Conservation (phyloP, 2,888 invertebrate species). For the Leptura quadrifasciata region DNA sequence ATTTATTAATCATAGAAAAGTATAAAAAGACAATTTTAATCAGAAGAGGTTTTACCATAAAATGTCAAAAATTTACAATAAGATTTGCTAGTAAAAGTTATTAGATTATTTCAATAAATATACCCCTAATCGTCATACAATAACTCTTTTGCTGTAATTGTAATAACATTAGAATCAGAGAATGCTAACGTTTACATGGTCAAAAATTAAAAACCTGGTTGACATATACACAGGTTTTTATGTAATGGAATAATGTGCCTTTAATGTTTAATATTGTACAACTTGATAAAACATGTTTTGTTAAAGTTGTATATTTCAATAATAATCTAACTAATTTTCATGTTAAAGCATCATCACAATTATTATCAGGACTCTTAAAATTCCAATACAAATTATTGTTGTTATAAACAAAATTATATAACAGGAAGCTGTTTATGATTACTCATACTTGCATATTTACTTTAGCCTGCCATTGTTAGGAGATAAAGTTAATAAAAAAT, state of each 20-base stretch:
- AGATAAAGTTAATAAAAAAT: not conserved
- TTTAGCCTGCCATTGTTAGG: not conserved
- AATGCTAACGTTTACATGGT: too few species aligned
- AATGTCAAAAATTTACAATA: slow-evolving; percentile 12
- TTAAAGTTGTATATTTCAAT: too few species aligned
- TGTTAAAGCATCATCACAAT: too few species aligned
- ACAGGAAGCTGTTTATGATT: not conserved
- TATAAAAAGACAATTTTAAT: not conserved
- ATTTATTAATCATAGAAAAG: not conserved
- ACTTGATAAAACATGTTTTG: too few species aligned
- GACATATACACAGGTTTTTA: too few species aligned
- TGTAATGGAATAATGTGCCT: too few species aligned
- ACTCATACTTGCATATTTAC: not conserved
- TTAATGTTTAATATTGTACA: too few species aligned
- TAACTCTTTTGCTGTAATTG: not conserved
- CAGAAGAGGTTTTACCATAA: not conserved
- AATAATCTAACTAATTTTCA: too few species aligned
- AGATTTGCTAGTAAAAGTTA: slow-evolving; percentile 42
- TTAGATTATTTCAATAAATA: not conserved
- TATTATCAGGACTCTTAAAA: too few species aligned
- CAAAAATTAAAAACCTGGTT: too few species aligned
- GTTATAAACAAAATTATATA: not conserved
- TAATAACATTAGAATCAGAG: not conserved
- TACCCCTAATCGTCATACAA: not conserved
- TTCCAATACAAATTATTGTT: too few species aligned